Base-by-base conservation (phyloP, 2,113 vertebrate genomes). In the Bufo bufo region DNA sequence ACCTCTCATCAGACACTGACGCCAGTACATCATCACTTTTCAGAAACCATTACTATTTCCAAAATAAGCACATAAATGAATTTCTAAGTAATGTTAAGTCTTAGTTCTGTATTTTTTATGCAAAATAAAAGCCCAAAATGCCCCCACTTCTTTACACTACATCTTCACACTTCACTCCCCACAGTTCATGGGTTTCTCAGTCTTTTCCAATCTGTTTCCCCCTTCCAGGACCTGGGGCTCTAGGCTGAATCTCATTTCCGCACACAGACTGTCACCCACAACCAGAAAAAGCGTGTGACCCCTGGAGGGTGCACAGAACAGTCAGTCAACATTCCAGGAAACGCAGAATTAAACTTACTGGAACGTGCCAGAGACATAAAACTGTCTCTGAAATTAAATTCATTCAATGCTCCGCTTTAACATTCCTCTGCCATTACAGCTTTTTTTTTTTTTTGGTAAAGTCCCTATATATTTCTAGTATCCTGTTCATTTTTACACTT, bases 271-370 rank as follows among this genome's bases (percentile, higher is more conserved):
- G 85, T 81, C 85, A 72, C 85, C 85, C 77, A 87, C 77, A 87
- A 69, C 65, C 77, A 87, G 77, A 81, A 81, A 72, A 81, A 87
- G 16, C 80, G 50, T 72, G 65, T 81, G 65, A 87, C 77, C 85
- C 77, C 47, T 61, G 23, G 54, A 43, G 85, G 85, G 85, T 78
- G 84, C 84, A 63, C 45, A 56, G 71, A 85, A 69, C 85, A 87
- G 77, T 50, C 85, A 71, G 63, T 58, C 85, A 79, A 52, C 85
- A 79, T 86, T 86, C 75, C 85, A 87, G 85, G 77, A 87, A 87
- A 58, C 52, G n/a, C 63, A 71, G 63, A 79, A 81, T 86, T 79
- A 80, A 79, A 86, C 77, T 78, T 86, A 86, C 78, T 79, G 65
- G 77, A 81, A 87, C 77, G 50, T 81, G 77, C 85, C 50, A 81